These are phyloP conservation scores for Catharus bicknelli DNA, from an alignment of 2,113 vertebrate species.

Conservation along the genomic window DNA sequence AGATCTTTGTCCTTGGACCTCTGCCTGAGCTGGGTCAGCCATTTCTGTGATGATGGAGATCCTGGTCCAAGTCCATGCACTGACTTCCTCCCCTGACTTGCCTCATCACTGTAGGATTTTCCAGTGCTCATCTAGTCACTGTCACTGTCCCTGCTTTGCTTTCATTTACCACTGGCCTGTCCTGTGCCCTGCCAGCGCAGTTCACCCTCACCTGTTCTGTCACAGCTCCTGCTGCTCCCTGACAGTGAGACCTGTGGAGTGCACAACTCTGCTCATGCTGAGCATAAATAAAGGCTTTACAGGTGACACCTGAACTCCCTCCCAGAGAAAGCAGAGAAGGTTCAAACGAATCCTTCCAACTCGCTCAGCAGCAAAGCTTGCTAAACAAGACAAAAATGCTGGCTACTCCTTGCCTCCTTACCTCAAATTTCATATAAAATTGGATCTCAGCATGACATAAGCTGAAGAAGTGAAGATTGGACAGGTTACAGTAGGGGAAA, in stretches of 20 bases:
- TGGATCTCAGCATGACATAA: background rate
- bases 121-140: background rate
- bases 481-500: background rate
- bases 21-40: background rate
- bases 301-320: background rate
- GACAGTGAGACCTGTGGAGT: rapidly evolving
- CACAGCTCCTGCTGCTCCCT: background rate
- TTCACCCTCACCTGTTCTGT: rapidly evolving
- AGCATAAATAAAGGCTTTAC: background rate
- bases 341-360: background rate
- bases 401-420: background rate
- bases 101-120: rapidly evolving
- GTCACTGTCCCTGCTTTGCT: background rate
- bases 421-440: background rate
- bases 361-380: background rate
- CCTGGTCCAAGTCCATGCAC: background rate
- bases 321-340: background rate
- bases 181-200: rapidly evolving
- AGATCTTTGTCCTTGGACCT: background rate
- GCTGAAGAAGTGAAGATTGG: background rate
- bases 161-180: background rate
- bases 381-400: background rate
- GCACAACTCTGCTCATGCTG: too few species aligned
- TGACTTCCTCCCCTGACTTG: too few species aligned
- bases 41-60: background rate